Evolutionary conservation across 2,113 vertebrate genomes (phyloP).

Genomic region (Malurus alboscapulatus): DNA sequence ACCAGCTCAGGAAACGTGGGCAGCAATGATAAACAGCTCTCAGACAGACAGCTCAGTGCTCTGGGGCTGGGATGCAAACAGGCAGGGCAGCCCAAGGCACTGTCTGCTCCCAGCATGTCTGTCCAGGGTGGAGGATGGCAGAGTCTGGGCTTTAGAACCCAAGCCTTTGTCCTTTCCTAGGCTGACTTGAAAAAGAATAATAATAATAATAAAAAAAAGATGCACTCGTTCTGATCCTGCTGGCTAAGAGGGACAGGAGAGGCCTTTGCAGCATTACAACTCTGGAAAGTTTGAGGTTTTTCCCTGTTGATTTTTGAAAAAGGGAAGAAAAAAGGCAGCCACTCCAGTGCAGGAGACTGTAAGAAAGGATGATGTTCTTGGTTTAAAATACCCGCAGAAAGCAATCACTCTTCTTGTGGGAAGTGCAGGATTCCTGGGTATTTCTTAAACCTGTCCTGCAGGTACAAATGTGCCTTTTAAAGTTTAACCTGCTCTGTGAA

Average conservation of each 20-base stretch:
- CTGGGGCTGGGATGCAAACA: background rate
- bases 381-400: conserved; percentile 50
- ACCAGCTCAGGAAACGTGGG: background rate
- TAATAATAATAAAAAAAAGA: background rate
- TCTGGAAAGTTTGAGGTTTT: background rate
- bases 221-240: background rate
- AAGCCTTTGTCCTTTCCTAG: background rate
- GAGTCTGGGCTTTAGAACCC: background rate
- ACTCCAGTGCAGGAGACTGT: background rate
- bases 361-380: background rate
- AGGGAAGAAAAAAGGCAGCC: background rate
- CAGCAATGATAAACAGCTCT: background rate
- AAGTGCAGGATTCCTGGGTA: conserved; percentile 10
- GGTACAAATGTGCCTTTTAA: conserved; percentile 34
- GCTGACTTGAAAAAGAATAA: background rate
- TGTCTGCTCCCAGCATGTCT: background rate
- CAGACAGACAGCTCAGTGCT: fast-evolving
- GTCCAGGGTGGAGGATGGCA: fast-evolving
- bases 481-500: conserved; percentile 22
- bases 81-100: background rate
- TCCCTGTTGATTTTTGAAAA: background rate
- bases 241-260: background rate
- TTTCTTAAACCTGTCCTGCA: conserved; percentile 45
- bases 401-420: conserved; percentile 36
- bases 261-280: background rate